Percentiles rank a stretch among this genome's conserved stretches.
Evolutionary conservation across 2,113 vertebrate genomes (phyloP).

Genomic region (Mustelus asterias): DNA sequence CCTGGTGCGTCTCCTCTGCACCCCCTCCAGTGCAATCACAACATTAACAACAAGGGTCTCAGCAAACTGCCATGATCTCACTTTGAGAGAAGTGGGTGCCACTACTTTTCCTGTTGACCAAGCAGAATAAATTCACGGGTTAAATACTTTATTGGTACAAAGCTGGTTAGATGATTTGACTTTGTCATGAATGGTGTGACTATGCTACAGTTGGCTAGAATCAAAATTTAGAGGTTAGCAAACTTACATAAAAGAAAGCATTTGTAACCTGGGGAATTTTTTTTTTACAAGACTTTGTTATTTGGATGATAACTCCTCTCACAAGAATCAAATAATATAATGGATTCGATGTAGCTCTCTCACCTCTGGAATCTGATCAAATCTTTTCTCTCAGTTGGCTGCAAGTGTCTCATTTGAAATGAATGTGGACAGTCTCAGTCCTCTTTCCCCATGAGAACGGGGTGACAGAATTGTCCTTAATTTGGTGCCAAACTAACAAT

Average conservation of each 20-base stretch:
- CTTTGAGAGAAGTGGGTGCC: not conserved
- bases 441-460: not conserved
- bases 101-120: not conserved
- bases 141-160: not conserved
- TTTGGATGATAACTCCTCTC: not conserved
- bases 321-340: not conserved
- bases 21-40: no score
- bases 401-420: not conserved
- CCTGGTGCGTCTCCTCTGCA: no score
- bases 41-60: not conserved
- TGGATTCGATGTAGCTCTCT: not conserved
- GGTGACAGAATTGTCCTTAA: not conserved
- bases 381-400: not conserved
- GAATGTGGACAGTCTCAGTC: not conserved
- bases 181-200: not conserved
- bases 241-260: not conserved
- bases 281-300: not conserved
- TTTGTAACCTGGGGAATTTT: not conserved
- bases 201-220: not conserved
- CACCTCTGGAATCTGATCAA: not conserved
- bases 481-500: not conserved
- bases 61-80: no score
- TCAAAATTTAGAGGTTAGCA: not conserved
- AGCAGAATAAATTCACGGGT: not conserved
- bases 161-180: not conserved